These are phyloP conservation scores for Hirundichthys speculiger DNA, from an alignment of 2,113 vertebrate species.

Conservation along the genomic window DNA sequence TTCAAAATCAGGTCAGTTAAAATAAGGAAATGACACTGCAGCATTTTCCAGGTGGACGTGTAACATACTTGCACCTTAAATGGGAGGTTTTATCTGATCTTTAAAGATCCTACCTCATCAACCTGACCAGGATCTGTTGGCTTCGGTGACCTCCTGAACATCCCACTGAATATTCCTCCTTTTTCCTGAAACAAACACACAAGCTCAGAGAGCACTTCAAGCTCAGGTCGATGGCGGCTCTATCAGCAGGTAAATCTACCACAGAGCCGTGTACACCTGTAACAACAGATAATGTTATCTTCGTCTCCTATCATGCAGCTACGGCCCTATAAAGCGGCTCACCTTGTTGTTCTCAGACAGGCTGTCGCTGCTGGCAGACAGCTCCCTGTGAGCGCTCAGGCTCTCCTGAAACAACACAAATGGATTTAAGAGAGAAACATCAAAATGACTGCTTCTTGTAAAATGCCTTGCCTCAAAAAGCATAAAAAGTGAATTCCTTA, in stretches of 20 bases:
- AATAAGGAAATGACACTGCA: no score
- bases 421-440: not conserved
- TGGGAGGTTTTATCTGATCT: not conserved
- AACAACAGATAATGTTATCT: not conserved
- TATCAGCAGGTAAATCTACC: not conserved
- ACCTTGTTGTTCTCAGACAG: conserved; percentile 60
- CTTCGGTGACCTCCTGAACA: conserved; percentile 62
- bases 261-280: conserved; percentile 3
- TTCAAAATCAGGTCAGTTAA: no score
- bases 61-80: no score
- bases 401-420: conserved; percentile 39
- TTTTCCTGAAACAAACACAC: conserved; percentile 46
- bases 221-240: no score
- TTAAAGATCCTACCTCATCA: conserved; percentile 22
- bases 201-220: not conserved
- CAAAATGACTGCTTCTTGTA: no score
- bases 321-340: conserved; percentile 2
- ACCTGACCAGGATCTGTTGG: conserved; percentile 18
- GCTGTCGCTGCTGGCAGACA: conserved; percentile 66
- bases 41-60: no score
- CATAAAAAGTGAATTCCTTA: no score
- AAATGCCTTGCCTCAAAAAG: no score
- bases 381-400: conserved; percentile 20
- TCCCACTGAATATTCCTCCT: conserved; percentile 46
- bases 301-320: not conserved